Conservation (phyloP, 2,113 vertebrate species). For the Indri indri region DNA sequence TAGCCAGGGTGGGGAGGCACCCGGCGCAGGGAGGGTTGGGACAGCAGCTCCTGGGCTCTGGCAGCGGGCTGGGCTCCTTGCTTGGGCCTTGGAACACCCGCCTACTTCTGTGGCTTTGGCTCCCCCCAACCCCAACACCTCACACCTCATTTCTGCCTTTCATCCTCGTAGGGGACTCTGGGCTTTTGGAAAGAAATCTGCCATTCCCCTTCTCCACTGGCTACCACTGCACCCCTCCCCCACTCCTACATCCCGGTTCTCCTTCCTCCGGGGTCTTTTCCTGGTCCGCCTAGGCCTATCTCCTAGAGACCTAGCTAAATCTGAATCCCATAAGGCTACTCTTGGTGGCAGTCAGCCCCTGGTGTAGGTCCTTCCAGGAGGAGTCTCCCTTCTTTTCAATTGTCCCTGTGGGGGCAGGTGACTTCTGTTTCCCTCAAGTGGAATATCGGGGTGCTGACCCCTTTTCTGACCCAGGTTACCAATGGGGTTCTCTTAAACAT, state of each 20-base stretch:
- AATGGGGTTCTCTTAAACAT: neutral
- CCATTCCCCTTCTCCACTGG: too few species aligned
- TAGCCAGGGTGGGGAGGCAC: slow-evolving; percentile 56
- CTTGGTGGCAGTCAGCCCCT: neutral
- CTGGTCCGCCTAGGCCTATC: neutral
- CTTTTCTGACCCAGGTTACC: neutral
- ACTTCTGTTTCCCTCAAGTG: neutral
- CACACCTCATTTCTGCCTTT: slow-evolving; percentile 15
- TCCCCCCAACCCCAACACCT: neutral
- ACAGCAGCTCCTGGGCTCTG: neutral
- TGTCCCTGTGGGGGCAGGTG: neutral
- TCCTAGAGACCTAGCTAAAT: neutral
- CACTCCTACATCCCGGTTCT: neutral
- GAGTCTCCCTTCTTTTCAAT: neutral
- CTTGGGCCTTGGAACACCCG: neutral
- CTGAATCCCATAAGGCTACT: neutral
- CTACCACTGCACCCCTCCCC: neutral
- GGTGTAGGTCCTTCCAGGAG: neutral
- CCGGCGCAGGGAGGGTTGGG: neutral
- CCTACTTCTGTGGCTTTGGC: neutral
- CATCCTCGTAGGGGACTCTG: neutral
- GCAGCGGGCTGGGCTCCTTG: neutral
- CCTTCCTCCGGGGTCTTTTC: neutral
- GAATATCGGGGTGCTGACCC: neutral
- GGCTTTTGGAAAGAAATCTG: slow-evolving; percentile 26